A percentile compares a stretch with the other conserved stretches of the same genome.
Conservation (phyloP, 1,140 invertebrate species). For the Drosophila varians region DNA sequence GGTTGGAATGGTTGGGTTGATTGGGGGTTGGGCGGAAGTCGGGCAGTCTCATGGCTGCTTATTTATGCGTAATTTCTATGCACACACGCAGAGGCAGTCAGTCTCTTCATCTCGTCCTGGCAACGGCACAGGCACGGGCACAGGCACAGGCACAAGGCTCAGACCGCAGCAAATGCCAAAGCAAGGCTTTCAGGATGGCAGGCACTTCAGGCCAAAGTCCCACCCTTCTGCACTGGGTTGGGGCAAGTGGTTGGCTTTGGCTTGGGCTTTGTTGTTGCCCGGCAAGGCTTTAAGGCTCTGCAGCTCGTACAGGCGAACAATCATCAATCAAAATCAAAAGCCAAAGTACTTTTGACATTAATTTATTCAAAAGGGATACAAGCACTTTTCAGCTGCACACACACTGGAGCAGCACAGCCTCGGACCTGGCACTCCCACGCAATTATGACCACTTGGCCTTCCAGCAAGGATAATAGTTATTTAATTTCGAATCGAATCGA, state of each 20-base stretch:
- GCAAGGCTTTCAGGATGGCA: constrained; percentile 26
- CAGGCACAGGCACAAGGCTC: neutral
- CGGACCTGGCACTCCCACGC: constrained; percentile 16
- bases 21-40: constrained; percentile 8
- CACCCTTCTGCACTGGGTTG: neutral
- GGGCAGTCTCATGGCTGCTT: constrained; percentile 42
- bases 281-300: constrained; percentile 35
- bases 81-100: constrained; percentile 42
- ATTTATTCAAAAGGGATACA: constrained; percentile 83
- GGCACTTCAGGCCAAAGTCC: constrained; percentile 28
- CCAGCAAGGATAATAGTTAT: constrained; percentile 32
- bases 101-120: constrained; percentile 33
- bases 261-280: constrained; percentile 12
- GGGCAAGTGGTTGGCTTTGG: constrained; percentile 12
- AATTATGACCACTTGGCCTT: constrained; percentile 48
- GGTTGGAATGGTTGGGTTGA: no score
- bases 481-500: constrained; percentile 54
- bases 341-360: constrained; percentile 83
- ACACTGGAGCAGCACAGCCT: neutral
- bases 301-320: constrained; percentile 63
- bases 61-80: constrained; percentile 79
- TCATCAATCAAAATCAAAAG: constrained; percentile 83
- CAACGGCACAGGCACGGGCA: constrained; percentile 41
- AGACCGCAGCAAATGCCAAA: constrained; percentile 31
- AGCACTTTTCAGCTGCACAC: constrained; percentile 58